Base-by-base conservation (phyloP, 2,888 invertebrate genomes). In the Pristionchus entomophagus region DNA sequence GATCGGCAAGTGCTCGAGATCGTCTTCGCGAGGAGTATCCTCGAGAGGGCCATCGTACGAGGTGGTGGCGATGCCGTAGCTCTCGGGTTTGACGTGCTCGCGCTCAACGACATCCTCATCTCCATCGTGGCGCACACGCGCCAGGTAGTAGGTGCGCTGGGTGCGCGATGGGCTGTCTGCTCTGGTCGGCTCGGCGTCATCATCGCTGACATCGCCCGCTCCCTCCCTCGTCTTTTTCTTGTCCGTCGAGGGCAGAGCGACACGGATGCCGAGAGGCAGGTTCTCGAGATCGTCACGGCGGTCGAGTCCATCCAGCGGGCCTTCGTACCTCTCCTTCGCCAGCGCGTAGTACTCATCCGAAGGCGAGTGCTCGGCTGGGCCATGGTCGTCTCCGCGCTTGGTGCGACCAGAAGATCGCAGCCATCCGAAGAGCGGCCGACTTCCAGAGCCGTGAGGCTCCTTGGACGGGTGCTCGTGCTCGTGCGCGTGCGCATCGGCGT, bases 201-300 rank as follows among this genome's bases (percentile, higher is more conserved):
- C 56, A 56, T 56, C 56, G 29, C 78, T 78, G 14, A 19, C 49
- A 17, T 26, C 78, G 26, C 29, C 49, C 1, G 45, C n/a, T 45
- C 19, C 78, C 14, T 17, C 78, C 26, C 41, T 45, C 49, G 12
- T 17, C 26, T 78, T 35, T 29, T 78, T 65, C 65, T 65, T 65
- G 32, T 65, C 35, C 14, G 65, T 65, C 56, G 56, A 56, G 38
- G 65, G 65, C 17, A 35, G 65, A 65, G 65, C 65, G 32, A 65
- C 65, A 65, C 65, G 65, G 32, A 65, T 32, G 65, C 65, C 65
- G 17, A 80, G 80, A 51, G 80, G 80, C 51, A 80, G 80, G 35
- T 80, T 80, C 80, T 80, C 80, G 32, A 80, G 53, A 53, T 80
- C 80, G 53, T 80, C 53, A 53, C 80, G 80, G 51, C 80, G 80